phyloP scores from a whole-genome alignment of 1,140 invertebrate species.

The Pseudomyrmex pallidus region DNA sequence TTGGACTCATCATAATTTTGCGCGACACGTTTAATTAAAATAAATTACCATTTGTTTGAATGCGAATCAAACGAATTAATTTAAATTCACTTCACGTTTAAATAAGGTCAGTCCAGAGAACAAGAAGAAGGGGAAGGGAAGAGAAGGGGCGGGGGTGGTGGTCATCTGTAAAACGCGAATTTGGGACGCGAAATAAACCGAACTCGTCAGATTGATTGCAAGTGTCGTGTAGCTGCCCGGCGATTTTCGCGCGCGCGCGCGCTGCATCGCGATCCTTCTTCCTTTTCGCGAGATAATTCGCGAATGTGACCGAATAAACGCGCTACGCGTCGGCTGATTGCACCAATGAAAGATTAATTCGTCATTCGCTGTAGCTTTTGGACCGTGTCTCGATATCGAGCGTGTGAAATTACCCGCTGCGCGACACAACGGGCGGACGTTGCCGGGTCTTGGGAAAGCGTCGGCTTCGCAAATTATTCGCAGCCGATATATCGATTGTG shows the following conservation, averaged over 20 bases:
- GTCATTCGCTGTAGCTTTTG: background rate
- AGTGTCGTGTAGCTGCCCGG: background rate
- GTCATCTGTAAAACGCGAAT: conserved; percentile 36
- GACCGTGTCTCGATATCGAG: background rate
- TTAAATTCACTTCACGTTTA: conserved; percentile 55
- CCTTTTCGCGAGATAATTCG: conserved; percentile 8
- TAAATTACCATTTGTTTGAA: conserved; percentile 54
- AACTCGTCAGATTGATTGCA: conserved; percentile 40
- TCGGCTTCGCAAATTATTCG: conserved; percentile 31
- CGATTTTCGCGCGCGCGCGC: background rate
- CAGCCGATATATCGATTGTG: conserved; percentile 42
- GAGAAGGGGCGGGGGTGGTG: background rate
- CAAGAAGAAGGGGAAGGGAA: background rate
- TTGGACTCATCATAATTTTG: conserved; percentile 21
- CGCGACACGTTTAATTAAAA: conserved; percentile 41
- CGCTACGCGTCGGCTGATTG: background rate
- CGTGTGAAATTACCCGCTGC: background rate
- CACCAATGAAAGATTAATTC: background rate
- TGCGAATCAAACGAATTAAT: conserved; percentile 56
- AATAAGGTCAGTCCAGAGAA: conserved; percentile 36
- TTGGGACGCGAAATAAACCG: conserved; percentile 37
- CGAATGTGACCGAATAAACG: conserved; percentile 4
- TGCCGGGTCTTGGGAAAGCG: background rate
- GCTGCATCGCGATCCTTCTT: background rate
- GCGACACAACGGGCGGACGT: background rate